These are phyloP conservation scores for Alethe castanea DNA, from an alignment of 2,113 vertebrate genomes.

Conservation along the genomic window DNA sequence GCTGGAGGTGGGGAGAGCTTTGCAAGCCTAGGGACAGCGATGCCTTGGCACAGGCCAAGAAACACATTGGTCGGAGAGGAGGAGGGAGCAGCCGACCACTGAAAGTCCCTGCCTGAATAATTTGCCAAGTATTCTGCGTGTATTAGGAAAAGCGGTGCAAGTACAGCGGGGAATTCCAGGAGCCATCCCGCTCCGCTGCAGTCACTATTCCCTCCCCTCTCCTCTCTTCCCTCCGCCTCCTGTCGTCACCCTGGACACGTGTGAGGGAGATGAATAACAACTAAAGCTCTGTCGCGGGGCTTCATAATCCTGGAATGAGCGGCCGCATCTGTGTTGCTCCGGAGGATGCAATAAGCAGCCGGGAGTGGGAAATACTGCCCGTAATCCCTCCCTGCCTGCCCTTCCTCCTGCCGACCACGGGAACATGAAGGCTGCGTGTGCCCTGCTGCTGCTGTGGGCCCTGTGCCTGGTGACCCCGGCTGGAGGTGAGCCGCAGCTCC, in stretches of 20 bases:
- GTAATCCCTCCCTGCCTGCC: background rate
- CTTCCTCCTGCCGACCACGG: background rate
- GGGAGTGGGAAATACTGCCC: background rate
- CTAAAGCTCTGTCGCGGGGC: background rate
- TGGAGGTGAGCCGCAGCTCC: background rate
- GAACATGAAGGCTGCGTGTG: background rate
- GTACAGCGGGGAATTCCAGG: conserved; percentile 14
- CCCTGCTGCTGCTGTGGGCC: background rate
- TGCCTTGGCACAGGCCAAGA: too few relatives aligned
- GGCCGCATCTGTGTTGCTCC: background rate
- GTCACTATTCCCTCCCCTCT: background rate
- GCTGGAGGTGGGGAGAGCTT: background rate
- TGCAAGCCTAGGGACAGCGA: accelerated
- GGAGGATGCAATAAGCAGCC: background rate
- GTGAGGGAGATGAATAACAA: background rate
- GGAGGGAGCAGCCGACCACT: background rate
- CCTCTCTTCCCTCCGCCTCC: background rate
- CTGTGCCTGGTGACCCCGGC: background rate
- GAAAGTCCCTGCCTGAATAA: background rate
- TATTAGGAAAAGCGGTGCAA: background rate
- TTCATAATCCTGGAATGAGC: background rate
- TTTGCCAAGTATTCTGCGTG: background rate
- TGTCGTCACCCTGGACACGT: background rate
- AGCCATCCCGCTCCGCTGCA: background rate
- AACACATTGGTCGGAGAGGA: background rate